phyloP scores from a whole-genome alignment of 1,140 invertebrate genomes.

The Phortica variegata region DNA sequence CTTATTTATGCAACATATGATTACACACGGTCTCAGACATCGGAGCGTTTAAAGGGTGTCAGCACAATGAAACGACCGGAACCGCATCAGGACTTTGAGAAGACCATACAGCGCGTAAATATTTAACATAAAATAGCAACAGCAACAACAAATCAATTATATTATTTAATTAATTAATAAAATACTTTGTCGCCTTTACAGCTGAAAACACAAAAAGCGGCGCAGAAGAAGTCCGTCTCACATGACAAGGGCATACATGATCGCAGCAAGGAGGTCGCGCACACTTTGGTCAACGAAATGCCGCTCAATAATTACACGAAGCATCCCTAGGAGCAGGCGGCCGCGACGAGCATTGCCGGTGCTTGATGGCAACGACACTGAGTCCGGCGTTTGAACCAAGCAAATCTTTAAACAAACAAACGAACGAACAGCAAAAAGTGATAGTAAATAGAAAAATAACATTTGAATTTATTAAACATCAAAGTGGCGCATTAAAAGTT shows the following conservation, averaged over 20 bases:
- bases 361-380: conserved; percentile 20
- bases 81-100: conserved; percentile 54
- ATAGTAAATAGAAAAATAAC: too few relatives aligned
- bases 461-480: too few relatives aligned
- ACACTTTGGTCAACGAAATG: conserved; percentile 46
- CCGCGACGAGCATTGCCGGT: conserved; percentile 35
- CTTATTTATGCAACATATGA: conserved; percentile 6
- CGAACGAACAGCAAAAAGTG: too few relatives aligned
- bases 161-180: too few relatives aligned
- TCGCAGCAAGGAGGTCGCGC: conserved; percentile 44
- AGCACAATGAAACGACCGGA: conserved; percentile 50
- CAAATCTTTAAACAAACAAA: too few relatives aligned
- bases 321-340: conserved; percentile 56
- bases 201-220: conserved; percentile 55
- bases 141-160: background rate
- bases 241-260: conserved; percentile 47
- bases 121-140: conserved; percentile 2
- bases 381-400: too few relatives aligned
- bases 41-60: conserved; percentile 40
- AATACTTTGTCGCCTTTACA: conserved; percentile 7
- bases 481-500: too few relatives aligned
- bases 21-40: background rate
- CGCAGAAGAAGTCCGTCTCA: conserved; percentile 41
- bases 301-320: conserved; percentile 53
- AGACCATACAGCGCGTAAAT: conserved; percentile 56